Percentiles rank a stretch among this genome's conserved stretches.
Conservation (phyloP, 1,140 invertebrate genomes). For the Lasaia peninsularis region DNA sequence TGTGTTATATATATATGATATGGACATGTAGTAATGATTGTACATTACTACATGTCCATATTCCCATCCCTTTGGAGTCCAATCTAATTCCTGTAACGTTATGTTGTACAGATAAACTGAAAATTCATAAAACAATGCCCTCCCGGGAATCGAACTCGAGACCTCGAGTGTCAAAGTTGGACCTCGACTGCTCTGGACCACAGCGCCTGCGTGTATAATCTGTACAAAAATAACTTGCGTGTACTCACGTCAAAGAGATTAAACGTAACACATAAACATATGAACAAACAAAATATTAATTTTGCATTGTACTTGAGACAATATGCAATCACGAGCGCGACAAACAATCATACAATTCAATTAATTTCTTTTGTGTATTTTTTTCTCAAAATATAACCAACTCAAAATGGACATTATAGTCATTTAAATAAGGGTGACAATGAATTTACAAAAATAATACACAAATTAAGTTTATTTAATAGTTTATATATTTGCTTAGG, state of each 20-base stretch:
- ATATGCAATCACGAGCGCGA: conserved; percentile 13
- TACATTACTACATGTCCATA: too few species aligned
- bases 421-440: neutral
- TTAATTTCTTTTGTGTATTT: neutral
- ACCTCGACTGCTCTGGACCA: too few species aligned
- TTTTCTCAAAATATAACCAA: neutral
- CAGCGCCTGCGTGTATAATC: too few species aligned
- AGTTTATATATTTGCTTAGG: neutral
- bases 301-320: conserved; percentile 22
- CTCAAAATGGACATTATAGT: too few species aligned
- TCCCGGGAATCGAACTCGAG: too few species aligned
- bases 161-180: too few species aligned
- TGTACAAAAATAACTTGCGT: conserved; percentile 22
- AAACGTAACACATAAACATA: neutral
- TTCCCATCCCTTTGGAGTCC: too few species aligned
- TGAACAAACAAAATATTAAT: conserved; percentile 24
- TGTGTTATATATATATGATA: too few species aligned
- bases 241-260: conserved; percentile 21
- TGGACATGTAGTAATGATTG: too few species aligned
- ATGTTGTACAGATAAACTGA: too few species aligned
- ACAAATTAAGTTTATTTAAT: conserved; percentile 19
- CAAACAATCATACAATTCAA: conserved; percentile 20
- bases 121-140: too few species aligned
- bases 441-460: neutral
- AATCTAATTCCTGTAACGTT: too few species aligned